Percentiles rank a stretch among this genome's conserved stretches.
Conservation (phyloP, 2,113 vertebrate species). For the Archilochus colubris region DNA sequence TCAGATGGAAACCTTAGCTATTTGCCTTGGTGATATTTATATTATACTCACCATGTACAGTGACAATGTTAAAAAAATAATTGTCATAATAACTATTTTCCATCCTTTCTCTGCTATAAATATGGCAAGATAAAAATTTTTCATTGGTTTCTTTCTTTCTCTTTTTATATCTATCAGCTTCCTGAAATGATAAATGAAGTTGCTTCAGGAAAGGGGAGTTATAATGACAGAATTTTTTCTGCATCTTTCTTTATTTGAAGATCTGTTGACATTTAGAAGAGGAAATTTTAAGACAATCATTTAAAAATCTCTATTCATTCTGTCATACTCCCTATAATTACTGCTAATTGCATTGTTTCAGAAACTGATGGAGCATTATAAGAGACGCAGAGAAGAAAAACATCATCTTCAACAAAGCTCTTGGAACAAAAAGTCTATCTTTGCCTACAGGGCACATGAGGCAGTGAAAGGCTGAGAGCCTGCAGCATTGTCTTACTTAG, state of each 20-base stretch:
- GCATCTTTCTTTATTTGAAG: neutral
- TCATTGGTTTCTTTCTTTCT: neutral
- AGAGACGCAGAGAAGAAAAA: conserved; percentile 2
- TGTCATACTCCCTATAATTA: conserved; percentile 19
- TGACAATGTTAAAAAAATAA: neutral
- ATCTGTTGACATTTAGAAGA: neutral
- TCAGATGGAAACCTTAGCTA: neutral
- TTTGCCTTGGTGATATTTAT: neutral
- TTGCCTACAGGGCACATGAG: neutral
- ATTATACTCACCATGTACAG: neutral
- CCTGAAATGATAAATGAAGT: neutral
- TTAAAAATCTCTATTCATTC: neutral
- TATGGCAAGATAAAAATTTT: neutral
- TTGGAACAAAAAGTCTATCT: neutral
- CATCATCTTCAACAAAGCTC: neutral
- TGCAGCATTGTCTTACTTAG: neutral
- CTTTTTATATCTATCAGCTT: neutral
- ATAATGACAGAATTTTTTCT: neutral
- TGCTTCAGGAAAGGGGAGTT: neutral
- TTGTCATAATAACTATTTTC: neutral
- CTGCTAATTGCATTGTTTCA: conserved; percentile 26
- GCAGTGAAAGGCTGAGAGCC: neutral
- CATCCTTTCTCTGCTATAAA: neutral
- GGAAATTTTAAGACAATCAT: conserved; percentile 3
- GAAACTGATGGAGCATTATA: neutral